phyloP scores from a whole-genome alignment of 2,888 invertebrate genomes.

The Drosophila robusta region DNA sequence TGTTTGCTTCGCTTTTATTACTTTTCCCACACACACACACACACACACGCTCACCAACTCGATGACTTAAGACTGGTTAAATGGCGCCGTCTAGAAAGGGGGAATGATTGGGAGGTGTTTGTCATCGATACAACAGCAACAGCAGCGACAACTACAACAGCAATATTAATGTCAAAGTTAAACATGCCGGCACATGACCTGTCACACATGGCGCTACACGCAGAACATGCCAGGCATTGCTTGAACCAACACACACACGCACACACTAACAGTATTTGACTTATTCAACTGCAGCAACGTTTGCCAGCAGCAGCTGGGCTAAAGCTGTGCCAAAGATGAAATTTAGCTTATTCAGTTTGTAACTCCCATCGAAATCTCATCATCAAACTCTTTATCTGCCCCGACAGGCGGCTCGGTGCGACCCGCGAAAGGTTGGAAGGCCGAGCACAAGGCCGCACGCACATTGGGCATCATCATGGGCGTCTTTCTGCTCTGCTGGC shows the following conservation, averaged over 20 bases:
- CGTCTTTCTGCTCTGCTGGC: slow-evolving; percentile 97
- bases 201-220: slow-evolving; percentile 54
- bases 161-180: slow-evolving; percentile 71
- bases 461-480: slow-evolving; percentile 98
- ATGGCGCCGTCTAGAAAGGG: slow-evolving; percentile 14
- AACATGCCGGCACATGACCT: slow-evolving; percentile 60
- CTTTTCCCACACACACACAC: slow-evolving; percentile 51
- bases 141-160: slow-evolving; percentile 26
- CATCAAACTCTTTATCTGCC: slow-evolving; percentile 59
- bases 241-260: slow-evolving; percentile 23
- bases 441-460: slow-evolving; percentile 96
- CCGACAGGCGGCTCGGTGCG: slow-evolving; percentile 86
- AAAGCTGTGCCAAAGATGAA: slow-evolving; percentile 44
- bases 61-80: slow-evolving; percentile 20
- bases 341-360: slow-evolving; percentile 61
- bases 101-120: slow-evolving; percentile 20
- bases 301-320: slow-evolving; percentile 3
- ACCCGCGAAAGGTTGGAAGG: slow-evolving; percentile 93
- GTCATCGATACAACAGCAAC: slow-evolving; percentile 45
- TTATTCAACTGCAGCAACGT: slow-evolving; percentile 23
- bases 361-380: slow-evolving; percentile 42
- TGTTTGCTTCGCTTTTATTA: slow-evolving; percentile 77
- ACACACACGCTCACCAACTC: slow-evolving; percentile 17
- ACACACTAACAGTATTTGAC: slow-evolving; percentile 23
- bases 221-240: slow-evolving; percentile 33